These are phyloP conservation scores for Chlorocebus sabaeus DNA, from an alignment of 2,113 vertebrate species.

Conservation along the genomic window DNA sequence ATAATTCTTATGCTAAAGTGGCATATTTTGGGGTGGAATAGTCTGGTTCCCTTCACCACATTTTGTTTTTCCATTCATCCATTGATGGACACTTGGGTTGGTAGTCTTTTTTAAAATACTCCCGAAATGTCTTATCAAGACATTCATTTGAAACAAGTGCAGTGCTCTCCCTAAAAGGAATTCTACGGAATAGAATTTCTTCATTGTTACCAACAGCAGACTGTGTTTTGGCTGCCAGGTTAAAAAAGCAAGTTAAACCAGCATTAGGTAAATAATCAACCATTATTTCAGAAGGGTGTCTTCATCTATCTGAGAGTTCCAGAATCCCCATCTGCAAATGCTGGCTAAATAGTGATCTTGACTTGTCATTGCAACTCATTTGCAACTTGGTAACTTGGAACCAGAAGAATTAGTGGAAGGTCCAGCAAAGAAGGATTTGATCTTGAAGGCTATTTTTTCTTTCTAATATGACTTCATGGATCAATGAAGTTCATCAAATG, in stretches of 20 bases:
- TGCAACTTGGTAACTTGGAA: neutral
- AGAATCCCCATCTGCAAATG: neutral
- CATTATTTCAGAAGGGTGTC: neutral
- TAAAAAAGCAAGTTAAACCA: neutral
- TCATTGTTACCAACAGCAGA: neutral
- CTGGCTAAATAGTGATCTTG: neutral
- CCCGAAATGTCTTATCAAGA: neutral
- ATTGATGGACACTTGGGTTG: neutral
- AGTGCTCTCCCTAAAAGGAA: neutral
- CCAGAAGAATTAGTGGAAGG: neutral
- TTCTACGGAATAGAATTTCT: neutral
- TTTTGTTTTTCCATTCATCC: neutral
- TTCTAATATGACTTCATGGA: neutral
- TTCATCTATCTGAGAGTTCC: neutral
- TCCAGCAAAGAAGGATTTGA: neutral
- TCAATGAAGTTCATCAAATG: slow-evolving; percentile 30
- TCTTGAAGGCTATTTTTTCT: slow-evolving; percentile 22
- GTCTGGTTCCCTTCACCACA: neutral
- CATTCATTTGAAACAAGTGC: neutral
- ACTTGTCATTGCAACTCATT: neutral
- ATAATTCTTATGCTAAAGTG: neutral
- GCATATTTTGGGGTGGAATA: neutral
- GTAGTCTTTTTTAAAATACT: neutral
- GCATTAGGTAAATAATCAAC: neutral
- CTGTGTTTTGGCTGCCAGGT: neutral